Base-by-base conservation (phyloP, 2,797 vertebrate genomes). In the Podarcis siculus region DNA sequence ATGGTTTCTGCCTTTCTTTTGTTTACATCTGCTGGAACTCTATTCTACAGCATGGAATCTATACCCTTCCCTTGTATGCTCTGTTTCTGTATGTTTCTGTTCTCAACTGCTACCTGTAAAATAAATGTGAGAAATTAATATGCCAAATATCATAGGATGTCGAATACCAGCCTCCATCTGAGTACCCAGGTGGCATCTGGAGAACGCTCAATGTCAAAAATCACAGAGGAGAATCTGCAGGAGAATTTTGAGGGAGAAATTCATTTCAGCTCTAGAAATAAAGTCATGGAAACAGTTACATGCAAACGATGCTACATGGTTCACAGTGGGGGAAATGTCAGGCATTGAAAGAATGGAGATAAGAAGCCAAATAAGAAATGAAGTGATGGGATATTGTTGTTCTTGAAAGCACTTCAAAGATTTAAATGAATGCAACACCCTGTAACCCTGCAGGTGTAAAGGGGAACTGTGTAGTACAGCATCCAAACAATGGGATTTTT, bases 401-500 rank as follows among this genome's bases (percentile, higher is more conserved):
- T 90, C 79, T 88, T 86, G n/a, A 87, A 91, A 86, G 30, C 37
- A 21, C 39, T 5, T 42, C 87, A 39, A 89, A n/a, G 17, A 79
- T 87, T 67, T 69, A 58, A 82, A 6, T 64, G 67, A 89, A 58
- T 23, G 72, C 67, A n/a, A 55, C 84, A 93, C 45, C 64, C 85
- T 37, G 1, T 39, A 35, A 85, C 35, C 39, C 79, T 86, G 67
- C 72, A 86, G 86, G 15, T 30, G 84, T 8, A 79, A 89, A 55
- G 72, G 49, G 42, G 27, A 87, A 75, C 88, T 76, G 88, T 93
- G 86, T 0, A 64, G 21, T 67, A 0, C 42, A 87, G 86, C 27
- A 32, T 91, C 90, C 75, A 72, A 93, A 91, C 89, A 94, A 91
- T 86, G n/a, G 9, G 86, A 79, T 75, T 32, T 86, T 94, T 79